Evolutionary conservation across 2,113 vertebrate genomes (phyloP), one percentile per base, ranked within the genome.

Genomic region (Nannospalax galili): DNA sequence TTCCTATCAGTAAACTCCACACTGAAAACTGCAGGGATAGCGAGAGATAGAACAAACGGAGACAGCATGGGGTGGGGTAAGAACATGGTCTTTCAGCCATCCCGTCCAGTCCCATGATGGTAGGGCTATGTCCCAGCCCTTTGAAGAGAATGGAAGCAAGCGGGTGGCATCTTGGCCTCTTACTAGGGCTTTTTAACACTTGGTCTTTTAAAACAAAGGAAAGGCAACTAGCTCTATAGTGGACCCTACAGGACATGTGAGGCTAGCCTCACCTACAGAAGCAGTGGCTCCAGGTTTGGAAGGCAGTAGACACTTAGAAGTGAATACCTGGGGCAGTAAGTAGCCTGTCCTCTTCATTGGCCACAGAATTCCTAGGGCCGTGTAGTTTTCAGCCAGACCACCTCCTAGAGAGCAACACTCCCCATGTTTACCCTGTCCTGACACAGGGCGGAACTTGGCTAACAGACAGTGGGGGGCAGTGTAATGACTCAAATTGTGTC

Each of bases 1-100:
- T 91, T 95, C 14, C n/a, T 90, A 62, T 75, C 58, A 86, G 60
- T 92, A 45, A 94, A 84, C 64, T 80, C 30, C 17, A 40, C 60
- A 75, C 74, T 17, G 45, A 85, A 93, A 90, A 24, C n/a, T 52
- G n/a, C 16, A 35, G 72, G 30, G 79, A 58, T 70, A 60, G 82
- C 26, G 30, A 88, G 56, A 84, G 87, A 95, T 65, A 24, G 64
- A 69, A 32, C 75, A 85, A 42, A 58, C 2, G 37, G 67, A 70
- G 7, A 62, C 1, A 6, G 74, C 32, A 12, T 0, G 45, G 28
- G 56, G 17, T 65, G 24, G 30, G 67, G 17, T 35, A n/a, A 85
- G 35, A 82, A 87, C 12, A 85, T 20, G 60, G 37, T 84, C 40
- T 82, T 77, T 86, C 62, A 52, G 35, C 16, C 30, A 37, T 24